A percentile compares a stretch with the other conserved stretches of the same genome.
phyloP scores from a whole-genome alignment of 2,797 vertebrate genomes.

The Pipistrellus pygmaeus region DNA sequence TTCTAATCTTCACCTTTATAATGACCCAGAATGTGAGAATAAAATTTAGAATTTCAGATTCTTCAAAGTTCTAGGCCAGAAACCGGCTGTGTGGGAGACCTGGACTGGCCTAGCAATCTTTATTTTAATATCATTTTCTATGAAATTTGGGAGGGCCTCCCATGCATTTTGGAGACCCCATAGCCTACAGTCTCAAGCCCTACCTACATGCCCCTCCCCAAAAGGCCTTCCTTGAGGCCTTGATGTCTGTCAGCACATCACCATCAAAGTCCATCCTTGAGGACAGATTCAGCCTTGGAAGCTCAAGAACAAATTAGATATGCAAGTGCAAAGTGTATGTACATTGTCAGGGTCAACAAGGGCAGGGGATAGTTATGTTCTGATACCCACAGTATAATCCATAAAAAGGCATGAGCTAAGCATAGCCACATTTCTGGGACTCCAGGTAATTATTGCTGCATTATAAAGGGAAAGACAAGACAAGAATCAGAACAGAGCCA shows the following conservation, averaged over 20 bases:
- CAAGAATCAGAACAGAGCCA: not conserved
- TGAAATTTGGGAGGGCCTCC: not conserved
- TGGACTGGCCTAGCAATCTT: not conserved
- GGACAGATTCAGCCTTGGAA: not conserved
- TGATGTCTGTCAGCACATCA: not conserved
- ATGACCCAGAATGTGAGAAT: not conserved
- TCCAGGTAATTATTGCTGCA: not conserved
- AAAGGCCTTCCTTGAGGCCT: not conserved
- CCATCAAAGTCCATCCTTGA: not conserved
- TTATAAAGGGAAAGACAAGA: not conserved
- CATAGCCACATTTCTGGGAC: not conserved
- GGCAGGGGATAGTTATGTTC: not conserved
- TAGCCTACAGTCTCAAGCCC: not conserved
- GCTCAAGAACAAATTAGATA: not conserved
- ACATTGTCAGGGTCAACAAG: not conserved
- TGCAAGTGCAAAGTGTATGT: not conserved
- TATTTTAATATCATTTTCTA: not conserved
- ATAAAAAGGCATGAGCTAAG: not conserved
- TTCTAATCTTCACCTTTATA: not conserved
- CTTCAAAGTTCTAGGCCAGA: not conserved
- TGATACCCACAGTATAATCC: not conserved
- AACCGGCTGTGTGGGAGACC: not conserved
- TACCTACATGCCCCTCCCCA: not conserved
- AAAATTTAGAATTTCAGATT: not conserved
- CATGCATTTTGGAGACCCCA: rapidly evolving